Evolutionary conservation across 2,113 vertebrate species (phyloP).

Genomic region (Fulmarus glacialis): DNA sequence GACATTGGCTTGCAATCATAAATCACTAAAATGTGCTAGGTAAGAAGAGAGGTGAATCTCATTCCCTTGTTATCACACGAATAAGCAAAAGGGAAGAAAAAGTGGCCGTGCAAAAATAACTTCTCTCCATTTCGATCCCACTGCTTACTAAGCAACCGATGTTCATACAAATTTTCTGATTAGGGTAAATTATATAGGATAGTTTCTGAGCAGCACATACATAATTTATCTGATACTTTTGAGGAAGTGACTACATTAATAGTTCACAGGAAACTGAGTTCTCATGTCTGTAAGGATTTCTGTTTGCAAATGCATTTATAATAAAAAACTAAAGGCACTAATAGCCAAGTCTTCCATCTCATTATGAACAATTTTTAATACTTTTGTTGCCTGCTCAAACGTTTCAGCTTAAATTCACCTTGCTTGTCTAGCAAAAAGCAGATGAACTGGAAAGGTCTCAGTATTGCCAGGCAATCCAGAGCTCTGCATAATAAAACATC

Average conservation of each 20-base stretch:
- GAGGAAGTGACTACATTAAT: not conserved
- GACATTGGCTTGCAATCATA: not conserved
- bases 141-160: not conserved
- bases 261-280: not conserved
- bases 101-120: not conserved
- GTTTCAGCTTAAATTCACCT: not conserved
- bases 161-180: not conserved
- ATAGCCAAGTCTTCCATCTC: not conserved
- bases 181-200: not conserved
- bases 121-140: not conserved
- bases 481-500: not conserved
- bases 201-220: slow-evolving; percentile 16
- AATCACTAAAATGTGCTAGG: not conserved
- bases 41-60: not conserved
- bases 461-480: not conserved
- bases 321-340: not conserved
- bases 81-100: not conserved
- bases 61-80: not conserved
- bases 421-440: not conserved
- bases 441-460: not conserved
- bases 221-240: slow-evolving; percentile 12
- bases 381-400: not conserved
- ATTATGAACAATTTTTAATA: not conserved
- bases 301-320: not conserved
- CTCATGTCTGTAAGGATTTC: not conserved